Percentiles rank a stretch among this genome's conserved stretches.
Conservation (phyloP, 2,113 vertebrate species). For the Sinocyclocheilus anophthalmus region DNA sequence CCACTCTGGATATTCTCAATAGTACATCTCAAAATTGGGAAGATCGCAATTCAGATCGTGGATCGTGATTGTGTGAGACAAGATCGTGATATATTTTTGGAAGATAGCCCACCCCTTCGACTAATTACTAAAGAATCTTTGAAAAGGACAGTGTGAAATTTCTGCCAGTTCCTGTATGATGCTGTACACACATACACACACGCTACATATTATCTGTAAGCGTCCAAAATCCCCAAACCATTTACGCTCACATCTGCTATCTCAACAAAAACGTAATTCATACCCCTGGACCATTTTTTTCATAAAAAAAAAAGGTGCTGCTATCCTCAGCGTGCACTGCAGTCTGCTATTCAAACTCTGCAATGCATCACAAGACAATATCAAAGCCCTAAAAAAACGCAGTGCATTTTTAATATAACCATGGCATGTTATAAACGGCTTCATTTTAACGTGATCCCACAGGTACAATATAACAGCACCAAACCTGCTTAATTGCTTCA, state of each 20-base stretch:
- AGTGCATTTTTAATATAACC: neutral
- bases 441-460: neutral
- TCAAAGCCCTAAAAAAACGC: neutral
- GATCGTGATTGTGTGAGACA: too few relatives aligned
- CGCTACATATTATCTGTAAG: neutral
- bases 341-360: conserved; percentile 2
- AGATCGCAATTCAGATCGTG: too few relatives aligned
- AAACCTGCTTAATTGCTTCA: neutral
- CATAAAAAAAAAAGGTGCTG: neutral
- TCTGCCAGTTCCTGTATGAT: neutral
- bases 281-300: neutral
- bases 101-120: too few relatives aligned
- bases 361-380: conserved; percentile 16
- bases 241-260: neutral
- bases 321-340: neutral
- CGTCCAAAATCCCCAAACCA: neutral
- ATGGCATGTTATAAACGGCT: neutral
- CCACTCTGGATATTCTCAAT: too few relatives aligned
- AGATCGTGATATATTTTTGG: too few relatives aligned
- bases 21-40: too few relatives aligned
- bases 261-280: neutral
- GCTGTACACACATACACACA: neutral
- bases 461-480: neutral
- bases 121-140: neutral
- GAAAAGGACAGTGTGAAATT: neutral